Percentiles rank a stretch among this genome's conserved stretches.
Conservation (phyloP, 2,888 invertebrate species). For the Blomia tropicalis region DNA sequence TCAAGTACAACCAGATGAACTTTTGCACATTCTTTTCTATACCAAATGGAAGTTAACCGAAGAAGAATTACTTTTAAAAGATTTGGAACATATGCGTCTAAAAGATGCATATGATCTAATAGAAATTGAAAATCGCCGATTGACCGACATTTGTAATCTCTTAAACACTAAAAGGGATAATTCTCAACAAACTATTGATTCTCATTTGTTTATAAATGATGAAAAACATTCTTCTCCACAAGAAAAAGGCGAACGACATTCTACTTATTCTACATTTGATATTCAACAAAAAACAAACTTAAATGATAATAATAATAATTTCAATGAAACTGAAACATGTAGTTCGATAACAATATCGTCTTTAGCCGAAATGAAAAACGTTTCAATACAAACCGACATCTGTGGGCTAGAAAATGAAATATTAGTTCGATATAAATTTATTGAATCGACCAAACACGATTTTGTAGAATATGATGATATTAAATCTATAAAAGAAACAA, state of each 20-base stretch:
- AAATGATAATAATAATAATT: neutral
- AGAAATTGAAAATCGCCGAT: constrained; percentile 3
- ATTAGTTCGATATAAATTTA: neutral
- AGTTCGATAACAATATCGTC: neutral
- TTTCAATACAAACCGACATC: neutral
- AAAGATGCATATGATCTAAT: constrained; percentile 1
- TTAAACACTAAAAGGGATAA: neutral
- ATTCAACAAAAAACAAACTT: neutral
- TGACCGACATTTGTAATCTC: neutral
- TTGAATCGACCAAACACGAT: no score
- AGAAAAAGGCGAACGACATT: neutral
- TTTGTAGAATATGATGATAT: no score
- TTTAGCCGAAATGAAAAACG: neutral
- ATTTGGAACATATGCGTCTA: constrained; percentile 8
- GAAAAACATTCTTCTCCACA: neutral
- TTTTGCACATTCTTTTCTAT: constrained; percentile 16
- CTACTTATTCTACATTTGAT: neutral
- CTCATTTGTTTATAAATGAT: neutral
- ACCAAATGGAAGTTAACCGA: constrained; percentile 23
- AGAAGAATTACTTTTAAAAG: constrained; percentile 18
- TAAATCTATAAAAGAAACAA: no score
- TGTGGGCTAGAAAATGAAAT: neutral
- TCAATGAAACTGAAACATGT: neutral
- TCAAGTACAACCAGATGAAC: constrained; percentile 7
- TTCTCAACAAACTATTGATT: neutral